Conservation (phyloP, 2,888 invertebrate genomes). For the Malthinus seriepunctatus region DNA sequence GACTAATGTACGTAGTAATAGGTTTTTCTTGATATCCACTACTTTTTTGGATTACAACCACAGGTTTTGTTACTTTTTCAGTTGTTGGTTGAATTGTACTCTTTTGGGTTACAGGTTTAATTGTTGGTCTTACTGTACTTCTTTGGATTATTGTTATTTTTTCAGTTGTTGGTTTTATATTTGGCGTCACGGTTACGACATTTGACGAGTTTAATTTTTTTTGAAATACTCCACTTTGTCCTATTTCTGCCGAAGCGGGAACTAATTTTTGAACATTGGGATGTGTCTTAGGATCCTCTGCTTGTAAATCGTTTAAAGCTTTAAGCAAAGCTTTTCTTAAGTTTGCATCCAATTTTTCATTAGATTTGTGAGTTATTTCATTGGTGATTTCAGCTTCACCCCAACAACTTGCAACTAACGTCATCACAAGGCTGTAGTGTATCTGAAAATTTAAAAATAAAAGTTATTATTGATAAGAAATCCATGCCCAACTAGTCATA, state of each 20-base stretch:
- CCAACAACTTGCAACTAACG: not conserved
- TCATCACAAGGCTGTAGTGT: not conserved
- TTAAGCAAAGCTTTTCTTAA: slow-evolving; percentile 75
- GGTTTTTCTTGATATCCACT: slow-evolving; percentile 43
- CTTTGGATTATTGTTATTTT: no score
- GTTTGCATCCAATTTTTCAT: slow-evolving; percentile 71
- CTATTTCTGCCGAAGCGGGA: not conserved
- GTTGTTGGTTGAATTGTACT: slow-evolving; percentile 1
- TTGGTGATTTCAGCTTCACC: slow-evolving; percentile 52
- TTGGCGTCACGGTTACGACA: no score
- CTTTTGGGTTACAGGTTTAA: no score
- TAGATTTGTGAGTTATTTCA: slow-evolving; percentile 48
- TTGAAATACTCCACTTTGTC: no score
- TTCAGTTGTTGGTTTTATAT: no score
- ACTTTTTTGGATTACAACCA: slow-evolving; percentile 47
- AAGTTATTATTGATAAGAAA: no score
- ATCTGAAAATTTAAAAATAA: slow-evolving; percentile 4
- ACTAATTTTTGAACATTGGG: not conserved
- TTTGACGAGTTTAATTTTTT: no score
- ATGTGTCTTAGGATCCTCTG: slow-evolving; percentile 51
- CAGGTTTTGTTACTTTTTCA: slow-evolving; percentile 29
- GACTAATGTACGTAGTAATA: slow-evolving; percentile 33
- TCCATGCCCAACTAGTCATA: no score
- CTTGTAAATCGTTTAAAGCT: slow-evolving; percentile 76
- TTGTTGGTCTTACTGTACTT: no score